Evolutionary conservation across 2,113 vertebrate genomes (phyloP).

Genomic region (Trochalopteron elliotii): DNA sequence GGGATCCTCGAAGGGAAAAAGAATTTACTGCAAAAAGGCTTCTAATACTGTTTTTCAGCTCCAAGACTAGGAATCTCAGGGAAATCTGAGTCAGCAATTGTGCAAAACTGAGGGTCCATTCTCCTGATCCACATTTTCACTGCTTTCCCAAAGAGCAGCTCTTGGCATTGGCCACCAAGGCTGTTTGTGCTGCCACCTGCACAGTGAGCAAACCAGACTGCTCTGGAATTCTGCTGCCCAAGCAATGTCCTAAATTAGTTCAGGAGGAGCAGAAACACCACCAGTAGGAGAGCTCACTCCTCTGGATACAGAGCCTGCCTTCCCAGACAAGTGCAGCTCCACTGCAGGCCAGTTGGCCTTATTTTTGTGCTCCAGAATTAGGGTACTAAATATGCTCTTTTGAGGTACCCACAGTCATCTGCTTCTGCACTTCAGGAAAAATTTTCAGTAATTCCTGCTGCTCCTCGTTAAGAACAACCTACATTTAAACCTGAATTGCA

Average conservation of each 20-base stretch:
- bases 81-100: background rate
- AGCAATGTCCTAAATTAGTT: background rate
- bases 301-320: background rate
- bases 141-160: background rate
- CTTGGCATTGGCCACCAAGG: background rate
- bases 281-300: background rate
- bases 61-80: background rate
- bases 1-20: background rate
- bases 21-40: background rate
- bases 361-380: background rate
- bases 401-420: background rate
- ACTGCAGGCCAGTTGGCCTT: background rate
- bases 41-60: background rate
- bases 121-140: background rate
- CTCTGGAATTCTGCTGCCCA: background rate
- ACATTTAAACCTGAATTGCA: background rate
- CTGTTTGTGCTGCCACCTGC: background rate
- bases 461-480: background rate
- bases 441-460: background rate
- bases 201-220: background rate
- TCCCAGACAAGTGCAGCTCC: background rate
- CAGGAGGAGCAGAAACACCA: background rate
- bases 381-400: fast-evolving
- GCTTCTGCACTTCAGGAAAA: background rate
- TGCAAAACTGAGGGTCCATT: background rate